Evolutionary conservation across 2,888 invertebrate species (phyloP), one percentile per base, ranked within the genome.

Genomic region (Tetranychus truncatus): DNA sequence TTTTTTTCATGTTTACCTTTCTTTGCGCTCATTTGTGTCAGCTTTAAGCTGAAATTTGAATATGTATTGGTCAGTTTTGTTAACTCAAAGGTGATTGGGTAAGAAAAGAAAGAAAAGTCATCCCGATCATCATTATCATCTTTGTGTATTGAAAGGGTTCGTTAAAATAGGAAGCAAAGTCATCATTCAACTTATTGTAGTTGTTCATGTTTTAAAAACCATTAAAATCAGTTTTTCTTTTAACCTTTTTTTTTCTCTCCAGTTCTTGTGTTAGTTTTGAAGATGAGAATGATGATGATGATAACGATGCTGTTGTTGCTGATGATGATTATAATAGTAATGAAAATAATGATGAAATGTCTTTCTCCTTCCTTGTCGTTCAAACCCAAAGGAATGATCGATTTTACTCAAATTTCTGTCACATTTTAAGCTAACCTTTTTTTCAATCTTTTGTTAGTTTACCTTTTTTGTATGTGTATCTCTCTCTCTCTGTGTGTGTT

Each of bases 331-430:
- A 55, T 9, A 15, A 55, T 34, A 55, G 55, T 15, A 55, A 15
- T 15, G 9, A 55, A 55, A 55, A 55, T 55, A 55, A 15, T 55
- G 55, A 55, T 55, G 55, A 55, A 15, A 55, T 15, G 11, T 55
- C 55, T 55, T 55, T 55, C 55, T 55, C 15, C 34, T 55, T 15
- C 55, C 15, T 15, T 55, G 11, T 55, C 15, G 9, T 15, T 55
- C 55, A 15, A 9, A 15, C 55, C 15, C 55, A 55, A 55, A 55
- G 55, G 55, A 55, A 55, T 55, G 55, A 55, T 55, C 55, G 55
- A 55, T 55, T 55, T 55, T 55, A 55, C 55, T 55, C 55, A 55
- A 55, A 55, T 55, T 55, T 55, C 55, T 55, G 55, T 55, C 55
- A 55, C 55, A 55, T 55, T 55, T 55, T 9, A 55, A 55, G 15